These are phyloP conservation scores for Mionectes olivaceus DNA, from an alignment of 2,797 vertebrate genomes.

Conservation along the genomic window DNA sequence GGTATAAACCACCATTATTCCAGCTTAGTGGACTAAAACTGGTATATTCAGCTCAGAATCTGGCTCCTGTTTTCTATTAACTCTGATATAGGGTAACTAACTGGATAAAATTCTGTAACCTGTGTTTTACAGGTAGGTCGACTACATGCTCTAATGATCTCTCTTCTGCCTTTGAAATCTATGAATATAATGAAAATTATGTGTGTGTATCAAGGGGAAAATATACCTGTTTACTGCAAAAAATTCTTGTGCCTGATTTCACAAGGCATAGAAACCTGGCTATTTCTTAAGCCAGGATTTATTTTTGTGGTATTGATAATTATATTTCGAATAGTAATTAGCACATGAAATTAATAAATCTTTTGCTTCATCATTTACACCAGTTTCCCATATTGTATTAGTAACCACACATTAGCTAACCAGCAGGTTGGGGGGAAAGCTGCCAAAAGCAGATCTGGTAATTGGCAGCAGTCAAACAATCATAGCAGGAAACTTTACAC, in stretches of 20 bases:
- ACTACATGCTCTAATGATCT: slow-evolving; percentile 19
- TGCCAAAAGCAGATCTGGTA: slow-evolving; percentile 36
- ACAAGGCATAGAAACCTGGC: not conserved
- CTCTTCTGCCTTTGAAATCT: slow-evolving; percentile 31
- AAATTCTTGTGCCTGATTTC: slow-evolving; percentile 24
- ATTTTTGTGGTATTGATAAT: slow-evolving; percentile 33
- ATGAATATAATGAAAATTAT: not conserved
- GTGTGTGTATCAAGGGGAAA: not conserved
- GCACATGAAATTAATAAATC: slow-evolving; percentile 42
- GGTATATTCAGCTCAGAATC: not conserved
- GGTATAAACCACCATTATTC: not conserved
- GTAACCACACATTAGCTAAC: slow-evolving; percentile 49
- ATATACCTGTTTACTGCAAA: not conserved
- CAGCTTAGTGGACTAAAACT: not conserved
- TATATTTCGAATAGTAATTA: slow-evolving; percentile 36
- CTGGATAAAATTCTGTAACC: not conserved
- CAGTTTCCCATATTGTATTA: slow-evolving; percentile 45
- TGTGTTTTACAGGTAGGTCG: slow-evolving; percentile 17
- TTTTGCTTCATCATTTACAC: slow-evolving; percentile 37
- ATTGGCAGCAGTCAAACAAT: slow-evolving; percentile 47
- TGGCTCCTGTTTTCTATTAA: not conserved
- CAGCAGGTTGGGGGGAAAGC: slow-evolving; percentile 26
- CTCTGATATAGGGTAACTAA: not conserved
- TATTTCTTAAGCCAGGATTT: not conserved
- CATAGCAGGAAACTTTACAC: slow-evolving; percentile 63